Evolutionary conservation across 2,888 invertebrate genomes (phyloP), one percentile per base, ranked within the genome.

Genomic region (Dicyrtoma fusca): DNA sequence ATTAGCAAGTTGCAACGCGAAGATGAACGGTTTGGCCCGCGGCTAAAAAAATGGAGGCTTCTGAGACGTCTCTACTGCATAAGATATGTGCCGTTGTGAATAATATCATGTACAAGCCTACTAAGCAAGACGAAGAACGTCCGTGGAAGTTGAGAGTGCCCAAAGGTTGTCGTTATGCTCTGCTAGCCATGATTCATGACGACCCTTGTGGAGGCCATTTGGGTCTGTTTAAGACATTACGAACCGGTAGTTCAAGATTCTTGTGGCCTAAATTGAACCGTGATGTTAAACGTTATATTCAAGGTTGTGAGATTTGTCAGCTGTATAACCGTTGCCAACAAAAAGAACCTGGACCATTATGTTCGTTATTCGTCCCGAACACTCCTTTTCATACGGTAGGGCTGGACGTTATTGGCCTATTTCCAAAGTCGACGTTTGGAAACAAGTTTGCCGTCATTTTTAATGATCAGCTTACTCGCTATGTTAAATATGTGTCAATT

Each of bases 341-440:
- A 13, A 25, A 53, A 0, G 1, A 71, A 1, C 65, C 71, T 8
- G 74, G 73, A 19, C 47, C 45, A 0, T 13, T 69, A 1, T 57
- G 57, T 13, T 64, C 73, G 44, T 44, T 26, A 4, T 26, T 51
- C 23, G 55, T 49, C 13, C 74, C 78, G 4, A 68, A 71, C 17
- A 59, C 14, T 8, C 79, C 81, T 3, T 81, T 81, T 76, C 73
- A 79, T 17, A 62, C 74, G 42, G 51, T 79, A 6, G 74, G 78
- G 3, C 69, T 79, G 13, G 81, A 79, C 61, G 63, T 74, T 11
- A 14, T 76, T 11, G 80, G 80, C 0, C 77, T 76, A 1, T 73
- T 79, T 25, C 76, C 79, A n/a, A n/a, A n/a, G n/a, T n/a, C n/a
- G n/a, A n/a, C n/a, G n/a, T n/a, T n/a, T 23, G 13, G 11, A 1